Evolutionary conservation across 2,113 vertebrate genomes (phyloP).

Genomic region (Amphiprion percula): DNA sequence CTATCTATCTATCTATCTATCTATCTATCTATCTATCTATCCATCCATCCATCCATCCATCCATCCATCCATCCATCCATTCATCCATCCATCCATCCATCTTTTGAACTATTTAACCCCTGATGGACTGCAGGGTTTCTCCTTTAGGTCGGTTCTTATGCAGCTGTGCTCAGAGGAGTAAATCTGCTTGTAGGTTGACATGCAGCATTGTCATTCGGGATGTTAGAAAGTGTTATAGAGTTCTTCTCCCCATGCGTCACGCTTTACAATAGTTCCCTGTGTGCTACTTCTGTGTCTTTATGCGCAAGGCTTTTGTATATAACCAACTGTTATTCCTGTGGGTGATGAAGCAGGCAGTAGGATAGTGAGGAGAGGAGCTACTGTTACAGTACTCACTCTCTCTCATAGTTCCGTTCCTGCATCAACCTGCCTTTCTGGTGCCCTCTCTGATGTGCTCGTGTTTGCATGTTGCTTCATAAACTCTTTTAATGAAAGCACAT

Average conservation of each 20-base stretch:
- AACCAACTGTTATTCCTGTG: slow-evolving; percentile 70
- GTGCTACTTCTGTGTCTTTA: slow-evolving; percentile 72
- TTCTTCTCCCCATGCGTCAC: slow-evolving; percentile 56
- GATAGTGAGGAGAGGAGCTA: slow-evolving; percentile 37
- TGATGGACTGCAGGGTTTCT: slow-evolving; percentile 35
- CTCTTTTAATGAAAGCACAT: background rate
- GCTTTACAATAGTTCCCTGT: slow-evolving; percentile 70
- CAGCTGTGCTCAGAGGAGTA: slow-evolving; percentile 27
- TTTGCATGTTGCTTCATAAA: background rate
- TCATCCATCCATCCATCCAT: background rate
- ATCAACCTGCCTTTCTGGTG: background rate
- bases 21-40: too few relatives aligned
- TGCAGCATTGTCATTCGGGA: slow-evolving; percentile 73
- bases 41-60: background rate
- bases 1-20: too few relatives aligned
- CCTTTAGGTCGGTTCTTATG: slow-evolving; percentile 51
- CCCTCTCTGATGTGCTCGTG: background rate
- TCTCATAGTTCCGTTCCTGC: background rate
- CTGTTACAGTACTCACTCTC: slow-evolving; percentile 47
- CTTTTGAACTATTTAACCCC: slow-evolving; percentile 53
- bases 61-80: slow-evolving; percentile 22
- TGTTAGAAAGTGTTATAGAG: slow-evolving; percentile 74
- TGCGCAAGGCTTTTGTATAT: slow-evolving; percentile 61
- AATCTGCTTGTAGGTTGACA: slow-evolving; percentile 66
- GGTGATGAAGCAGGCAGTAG: slow-evolving; percentile 46